Evolutionary conservation across 2,797 vertebrate species (phyloP), one percentile per base, ranked within the genome.

Genomic region (Acanthis flammea): DNA sequence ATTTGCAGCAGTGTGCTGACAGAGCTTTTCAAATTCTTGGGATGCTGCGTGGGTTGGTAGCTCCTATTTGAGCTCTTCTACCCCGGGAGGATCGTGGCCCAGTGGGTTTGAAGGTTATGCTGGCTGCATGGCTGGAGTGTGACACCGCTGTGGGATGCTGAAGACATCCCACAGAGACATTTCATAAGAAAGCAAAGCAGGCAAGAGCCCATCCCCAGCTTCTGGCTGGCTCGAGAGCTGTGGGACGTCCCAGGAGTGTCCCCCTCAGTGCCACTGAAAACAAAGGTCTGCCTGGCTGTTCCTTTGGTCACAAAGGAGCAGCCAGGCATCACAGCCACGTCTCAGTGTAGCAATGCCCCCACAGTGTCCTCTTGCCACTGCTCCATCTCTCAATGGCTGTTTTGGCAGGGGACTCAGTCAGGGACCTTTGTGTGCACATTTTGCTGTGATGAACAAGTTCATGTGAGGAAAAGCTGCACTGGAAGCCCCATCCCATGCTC

Each of bases 311-410:
- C 0, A 39, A 39, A 39, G 37, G 37, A 39, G 37, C 37, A 39
- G 37, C 37, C 13, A 14, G 37, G 50, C 13, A 4, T 33, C 31
- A 7, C 35, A 2, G 5, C 76, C 27, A 2, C 0, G 0, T 41
- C 81, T 31, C 55, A 3, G 6, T 0, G 0, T 1, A 62, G 65
- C 9, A 10, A 14, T 70, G 31, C 23, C 28, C 19, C 33, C 22
- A 0, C 6, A 9, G 21, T 21, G 31, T 22, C 50, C 30, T 48
- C 73, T 70, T 7, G 4, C 35, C 61, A 5, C 25, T 1, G 5
- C 13, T 16, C 37, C 1, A 0, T 23, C 54, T 35, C 86, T 45
- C 1, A 0, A 0, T 13, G 25, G 35, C 30, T 2, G 0, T 47
- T 71, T 6, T 28, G 77, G 35, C 28, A 62, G 23, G 61, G 25